Percentiles rank a stretch among this genome's conserved stretches.
These are phyloP conservation scores for Trichosurus vulpecula DNA, from an alignment of 2,797 vertebrate species.

Conservation along the genomic window DNA sequence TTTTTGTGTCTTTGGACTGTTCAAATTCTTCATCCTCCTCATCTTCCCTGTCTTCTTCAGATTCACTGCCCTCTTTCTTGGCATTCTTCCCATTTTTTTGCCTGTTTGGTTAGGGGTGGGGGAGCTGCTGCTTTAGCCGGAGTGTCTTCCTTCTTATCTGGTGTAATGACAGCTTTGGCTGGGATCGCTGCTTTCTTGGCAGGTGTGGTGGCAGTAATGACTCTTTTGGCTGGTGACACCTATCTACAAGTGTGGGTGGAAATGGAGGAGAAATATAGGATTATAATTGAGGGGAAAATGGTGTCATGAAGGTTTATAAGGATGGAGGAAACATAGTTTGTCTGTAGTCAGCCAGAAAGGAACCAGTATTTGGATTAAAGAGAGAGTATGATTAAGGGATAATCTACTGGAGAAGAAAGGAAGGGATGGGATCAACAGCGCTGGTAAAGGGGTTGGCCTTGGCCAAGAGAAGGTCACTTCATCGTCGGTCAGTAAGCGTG, in stretches of 20 bases:
- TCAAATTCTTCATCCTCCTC: neutral
- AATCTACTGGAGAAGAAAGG: neutral
- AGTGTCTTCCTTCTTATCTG: neutral
- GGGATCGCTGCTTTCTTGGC: neutral
- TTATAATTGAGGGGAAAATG: neutral
- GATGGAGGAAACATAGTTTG: neutral
- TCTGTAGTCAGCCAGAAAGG: neutral
- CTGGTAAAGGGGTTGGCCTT: neutral
- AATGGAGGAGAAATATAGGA: neutral
- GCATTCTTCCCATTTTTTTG: neutral
- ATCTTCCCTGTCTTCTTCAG: neutral
- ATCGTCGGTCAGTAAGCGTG: neutral
- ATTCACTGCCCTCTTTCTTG: neutral
- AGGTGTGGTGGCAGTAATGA: neutral
- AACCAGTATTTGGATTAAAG: neutral
- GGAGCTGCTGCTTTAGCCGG: neutral
- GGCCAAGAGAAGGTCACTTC: neutral
- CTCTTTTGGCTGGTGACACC: neutral
- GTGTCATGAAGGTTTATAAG: neutral
- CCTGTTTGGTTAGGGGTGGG: neutral
- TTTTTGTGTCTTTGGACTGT: neutral
- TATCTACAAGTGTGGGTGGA: neutral
- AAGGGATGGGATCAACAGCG: neutral
- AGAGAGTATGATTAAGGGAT: neutral
- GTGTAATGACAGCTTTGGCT: neutral